phyloP scores from a whole-genome alignment of 2,113 vertebrate genomes.

The Trematomus loennbergii region DNA sequence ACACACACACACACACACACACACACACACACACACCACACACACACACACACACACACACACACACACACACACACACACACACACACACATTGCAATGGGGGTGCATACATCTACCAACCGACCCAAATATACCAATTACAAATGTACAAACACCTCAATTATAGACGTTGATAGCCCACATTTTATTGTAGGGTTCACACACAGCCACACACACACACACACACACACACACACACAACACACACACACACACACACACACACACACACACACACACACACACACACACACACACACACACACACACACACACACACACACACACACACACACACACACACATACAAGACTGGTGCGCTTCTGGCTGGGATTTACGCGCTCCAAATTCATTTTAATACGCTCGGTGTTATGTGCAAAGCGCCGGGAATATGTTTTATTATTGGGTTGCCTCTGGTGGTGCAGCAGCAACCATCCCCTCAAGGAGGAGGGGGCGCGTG shows the following conservation, averaged over 20 bases:
- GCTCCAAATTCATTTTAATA: constrained; percentile 69
- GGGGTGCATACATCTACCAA: constrained; percentile 40
- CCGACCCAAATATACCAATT: constrained; percentile 41
- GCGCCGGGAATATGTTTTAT: constrained; percentile 71
- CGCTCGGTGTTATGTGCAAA: constrained; percentile 70
- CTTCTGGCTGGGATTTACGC: constrained; percentile 55
- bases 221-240: neutral
- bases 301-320: constrained; percentile 15
- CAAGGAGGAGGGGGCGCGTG: constrained; percentile 3
- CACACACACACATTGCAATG: neutral
- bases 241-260: constrained; percentile 23
- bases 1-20: constrained; percentile 14
- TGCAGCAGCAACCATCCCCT: constrained; percentile 3
- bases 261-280: constrained; percentile 24
- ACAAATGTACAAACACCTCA: constrained; percentile 57
- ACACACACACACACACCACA: constrained; percentile 13
- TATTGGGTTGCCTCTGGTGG: constrained; percentile 63
- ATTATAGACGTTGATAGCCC: constrained; percentile 41
- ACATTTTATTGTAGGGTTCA: constrained; percentile 21
- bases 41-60: neutral
- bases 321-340: neutral
- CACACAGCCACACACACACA: constrained; percentile 13
- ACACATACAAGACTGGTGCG: constrained; percentile 33
- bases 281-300: constrained; percentile 16
- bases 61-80: constrained; percentile 13